These are phyloP conservation scores for Mormoops blainvillei DNA, from an alignment of 2,113 vertebrate genomes.

Conservation along the genomic window DNA sequence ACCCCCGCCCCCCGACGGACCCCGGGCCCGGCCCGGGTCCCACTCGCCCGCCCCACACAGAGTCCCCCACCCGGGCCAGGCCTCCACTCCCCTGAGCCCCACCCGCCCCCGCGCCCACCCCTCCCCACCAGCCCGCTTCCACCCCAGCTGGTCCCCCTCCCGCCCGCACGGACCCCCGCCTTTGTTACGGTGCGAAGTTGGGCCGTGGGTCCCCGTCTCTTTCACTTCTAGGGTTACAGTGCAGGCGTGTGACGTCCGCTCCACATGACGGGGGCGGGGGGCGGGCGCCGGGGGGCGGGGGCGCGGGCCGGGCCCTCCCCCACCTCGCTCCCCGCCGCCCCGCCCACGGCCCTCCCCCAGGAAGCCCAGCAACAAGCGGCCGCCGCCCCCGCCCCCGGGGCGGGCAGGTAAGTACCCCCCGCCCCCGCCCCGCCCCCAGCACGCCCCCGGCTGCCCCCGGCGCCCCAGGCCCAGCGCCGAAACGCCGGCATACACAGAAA, in stretches of 20 bases:
- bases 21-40: neutral
- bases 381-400: constrained; percentile 39
- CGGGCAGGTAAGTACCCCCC: constrained; percentile 40
- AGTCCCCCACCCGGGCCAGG: neutral
- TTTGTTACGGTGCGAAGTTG: constrained; percentile 78
- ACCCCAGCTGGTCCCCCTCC: neutral
- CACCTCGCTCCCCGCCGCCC: constrained; percentile 33
- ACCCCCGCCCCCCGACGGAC: neutral
- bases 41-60: neutral
- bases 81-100: neutral
- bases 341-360: constrained; percentile 56
- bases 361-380: constrained; percentile 62
- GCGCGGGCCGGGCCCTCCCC: constrained; percentile 45
- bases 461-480: neutral
- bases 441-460: neutral
- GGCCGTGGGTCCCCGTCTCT: constrained; percentile 71
- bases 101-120: neutral
- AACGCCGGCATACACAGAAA: neutral
- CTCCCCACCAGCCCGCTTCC: neutral
- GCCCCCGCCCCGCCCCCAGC: neutral
- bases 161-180: constrained; percentile 64
- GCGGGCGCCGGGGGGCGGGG: constrained; percentile 24
- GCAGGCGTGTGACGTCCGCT: constrained; percentile 73
- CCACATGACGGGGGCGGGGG: constrained; percentile 56
- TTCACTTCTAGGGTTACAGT: constrained; percentile 78